Evolutionary conservation across 2,113 vertebrate genomes (phyloP).

Genomic region (Ailuropoda melanoleuca): DNA sequence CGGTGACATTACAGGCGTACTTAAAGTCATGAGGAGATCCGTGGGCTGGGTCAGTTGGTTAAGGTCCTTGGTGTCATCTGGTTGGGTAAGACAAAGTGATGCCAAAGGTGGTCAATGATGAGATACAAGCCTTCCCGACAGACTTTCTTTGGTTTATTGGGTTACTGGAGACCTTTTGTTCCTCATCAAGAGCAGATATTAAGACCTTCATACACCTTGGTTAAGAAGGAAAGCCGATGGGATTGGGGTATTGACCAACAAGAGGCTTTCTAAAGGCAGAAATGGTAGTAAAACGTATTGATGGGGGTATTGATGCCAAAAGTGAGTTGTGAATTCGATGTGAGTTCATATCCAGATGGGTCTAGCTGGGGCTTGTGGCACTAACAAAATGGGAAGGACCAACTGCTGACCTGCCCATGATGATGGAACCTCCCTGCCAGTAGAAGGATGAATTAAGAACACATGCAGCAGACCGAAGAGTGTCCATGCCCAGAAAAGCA

Average conservation of each 20-base stretch:
- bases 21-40: neutral
- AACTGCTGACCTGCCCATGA: neutral
- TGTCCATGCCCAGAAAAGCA: neutral
- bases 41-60: neutral
- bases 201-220: neutral
- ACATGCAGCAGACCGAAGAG: neutral
- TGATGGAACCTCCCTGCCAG: neutral
- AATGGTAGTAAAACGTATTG: neutral
- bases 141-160: neutral
- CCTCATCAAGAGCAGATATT: neutral
- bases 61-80: neutral
- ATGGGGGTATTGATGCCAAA: neutral
- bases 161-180: neutral
- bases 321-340: neutral
- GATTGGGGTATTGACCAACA: neutral
- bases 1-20: neutral
- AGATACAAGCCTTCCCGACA: neutral
- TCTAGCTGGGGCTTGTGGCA: neutral
- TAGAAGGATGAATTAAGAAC: neutral
- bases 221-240: neutral
- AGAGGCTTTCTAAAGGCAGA: neutral
- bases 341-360: neutral
- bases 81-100: neutral
- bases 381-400: neutral
- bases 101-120: neutral